These are phyloP conservation scores for Astur gentilis DNA, from an alignment of 2,113 vertebrate genomes.

Conservation along the genomic window DNA sequence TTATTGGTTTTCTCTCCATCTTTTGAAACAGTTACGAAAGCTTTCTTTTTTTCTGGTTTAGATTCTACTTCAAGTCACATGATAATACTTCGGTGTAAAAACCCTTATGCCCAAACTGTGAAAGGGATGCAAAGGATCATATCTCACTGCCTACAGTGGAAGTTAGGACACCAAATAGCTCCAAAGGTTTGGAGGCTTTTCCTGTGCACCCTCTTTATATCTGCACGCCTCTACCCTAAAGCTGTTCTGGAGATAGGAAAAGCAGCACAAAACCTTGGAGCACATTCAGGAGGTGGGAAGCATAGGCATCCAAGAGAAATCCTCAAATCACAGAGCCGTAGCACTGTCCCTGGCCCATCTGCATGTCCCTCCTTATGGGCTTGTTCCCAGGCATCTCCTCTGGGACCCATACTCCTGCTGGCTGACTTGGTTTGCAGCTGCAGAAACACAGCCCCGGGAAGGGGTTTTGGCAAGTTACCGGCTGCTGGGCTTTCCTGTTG, in stretches of 20 bases:
- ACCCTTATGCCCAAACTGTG: background rate
- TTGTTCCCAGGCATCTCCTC: background rate
- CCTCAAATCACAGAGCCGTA: background rate
- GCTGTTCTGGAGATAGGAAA: background rate
- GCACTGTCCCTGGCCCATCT: background rate
- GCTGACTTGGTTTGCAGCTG: slow-evolving; percentile 8
- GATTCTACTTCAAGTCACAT: background rate
- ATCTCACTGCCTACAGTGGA: background rate
- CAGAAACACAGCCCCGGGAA: background rate
- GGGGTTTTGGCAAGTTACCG: background rate
- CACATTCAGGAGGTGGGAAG: background rate
- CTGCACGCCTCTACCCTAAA: background rate
- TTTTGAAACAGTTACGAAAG: background rate
- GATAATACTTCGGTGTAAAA: background rate
- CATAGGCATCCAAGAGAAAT: background rate
- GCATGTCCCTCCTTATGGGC: background rate
- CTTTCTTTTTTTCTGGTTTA: background rate
- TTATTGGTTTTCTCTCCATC: background rate
- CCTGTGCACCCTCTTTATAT: background rate
- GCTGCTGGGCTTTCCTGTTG: background rate
- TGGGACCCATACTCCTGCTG: background rate
- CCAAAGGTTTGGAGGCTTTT: background rate
- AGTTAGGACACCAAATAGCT: background rate
- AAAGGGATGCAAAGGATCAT: background rate
- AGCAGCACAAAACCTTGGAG: background rate